Evolutionary conservation across 2,797 vertebrate genomes (phyloP).

Genomic region (Anniella stebbinsi): DNA sequence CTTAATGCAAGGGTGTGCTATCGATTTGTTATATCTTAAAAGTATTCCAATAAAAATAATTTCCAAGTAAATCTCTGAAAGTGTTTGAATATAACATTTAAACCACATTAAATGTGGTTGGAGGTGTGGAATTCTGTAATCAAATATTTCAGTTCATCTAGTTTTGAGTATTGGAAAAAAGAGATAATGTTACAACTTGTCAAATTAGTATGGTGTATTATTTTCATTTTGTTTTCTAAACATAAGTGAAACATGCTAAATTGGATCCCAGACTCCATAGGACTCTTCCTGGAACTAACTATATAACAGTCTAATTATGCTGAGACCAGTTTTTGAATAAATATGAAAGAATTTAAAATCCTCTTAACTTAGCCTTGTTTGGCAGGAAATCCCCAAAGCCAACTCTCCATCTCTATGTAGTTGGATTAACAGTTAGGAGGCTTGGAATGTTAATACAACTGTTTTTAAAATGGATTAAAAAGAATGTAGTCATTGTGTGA

Average conservation of each 20-base stretch:
- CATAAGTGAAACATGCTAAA: background rate
- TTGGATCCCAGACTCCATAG: background rate
- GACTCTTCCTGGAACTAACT: background rate
- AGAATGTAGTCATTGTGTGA: slow-evolving; percentile 16
- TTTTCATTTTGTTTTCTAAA: background rate
- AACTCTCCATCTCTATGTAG: background rate
- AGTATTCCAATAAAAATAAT: background rate
- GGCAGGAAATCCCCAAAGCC: background rate
- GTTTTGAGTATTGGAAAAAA: background rate
- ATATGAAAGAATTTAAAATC: slow-evolving; percentile 8
- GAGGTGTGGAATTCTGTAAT: background rate
- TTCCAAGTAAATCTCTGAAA: background rate
- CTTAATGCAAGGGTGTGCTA: background rate
- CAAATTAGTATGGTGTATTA: background rate
- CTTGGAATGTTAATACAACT: slow-evolving; percentile 38
- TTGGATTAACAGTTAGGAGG: slow-evolving; percentile 27
- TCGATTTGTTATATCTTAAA: background rate
- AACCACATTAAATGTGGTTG: background rate
- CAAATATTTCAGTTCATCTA: background rate
- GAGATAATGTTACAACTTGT: background rate
- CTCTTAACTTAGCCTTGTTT: slow-evolving; percentile 1
- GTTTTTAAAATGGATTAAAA: slow-evolving; percentile 30
- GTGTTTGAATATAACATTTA: background rate
- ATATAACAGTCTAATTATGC: background rate
- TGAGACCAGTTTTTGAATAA: background rate